phyloP scores from a whole-genome alignment of 35 echinoderm and acorn worm species.

The Ptychodera flava region DNA sequence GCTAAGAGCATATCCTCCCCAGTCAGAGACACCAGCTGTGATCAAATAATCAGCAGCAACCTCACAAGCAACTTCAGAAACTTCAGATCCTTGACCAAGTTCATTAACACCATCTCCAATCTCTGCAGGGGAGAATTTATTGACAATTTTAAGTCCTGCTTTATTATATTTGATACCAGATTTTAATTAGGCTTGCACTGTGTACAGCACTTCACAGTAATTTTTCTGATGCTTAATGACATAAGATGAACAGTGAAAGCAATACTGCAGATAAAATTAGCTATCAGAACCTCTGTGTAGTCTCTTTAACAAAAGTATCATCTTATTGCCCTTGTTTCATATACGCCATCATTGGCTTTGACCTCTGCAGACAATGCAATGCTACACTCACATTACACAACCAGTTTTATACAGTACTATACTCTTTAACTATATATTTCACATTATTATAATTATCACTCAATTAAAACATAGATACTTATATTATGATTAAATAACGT shows the following conservation, averaged over 20 bases:
- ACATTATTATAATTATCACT: no score
- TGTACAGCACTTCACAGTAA: background rate
- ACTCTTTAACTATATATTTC: no score
- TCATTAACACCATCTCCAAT: constrained; percentile 91
- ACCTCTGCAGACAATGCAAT: no score
- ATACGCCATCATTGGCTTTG: no score
- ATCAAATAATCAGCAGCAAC: constrained; percentile 67
- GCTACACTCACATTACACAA: no score
- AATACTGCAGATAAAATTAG: constrained; percentile 3
- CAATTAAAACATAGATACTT: no score
- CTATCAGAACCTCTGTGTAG: no score
- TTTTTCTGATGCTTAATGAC: background rate
- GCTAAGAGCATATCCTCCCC: constrained; percentile 82
- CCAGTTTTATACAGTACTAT: no score
- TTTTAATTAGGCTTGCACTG: background rate
- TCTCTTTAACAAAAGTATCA: no score
- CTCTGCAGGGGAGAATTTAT: constrained; percentile 27
- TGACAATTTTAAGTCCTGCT: background rate
- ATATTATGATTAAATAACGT: no score
- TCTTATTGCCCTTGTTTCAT: no score
- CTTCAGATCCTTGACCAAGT: constrained; percentile 78
- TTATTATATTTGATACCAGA: background rate
- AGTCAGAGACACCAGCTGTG: constrained; percentile 68
- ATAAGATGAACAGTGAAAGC: background rate
- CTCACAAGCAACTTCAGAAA: constrained; percentile 36